These are phyloP conservation scores for Dione vanillae DNA, from an alignment of 2,888 invertebrate species.

Conservation along the genomic window DNA sequence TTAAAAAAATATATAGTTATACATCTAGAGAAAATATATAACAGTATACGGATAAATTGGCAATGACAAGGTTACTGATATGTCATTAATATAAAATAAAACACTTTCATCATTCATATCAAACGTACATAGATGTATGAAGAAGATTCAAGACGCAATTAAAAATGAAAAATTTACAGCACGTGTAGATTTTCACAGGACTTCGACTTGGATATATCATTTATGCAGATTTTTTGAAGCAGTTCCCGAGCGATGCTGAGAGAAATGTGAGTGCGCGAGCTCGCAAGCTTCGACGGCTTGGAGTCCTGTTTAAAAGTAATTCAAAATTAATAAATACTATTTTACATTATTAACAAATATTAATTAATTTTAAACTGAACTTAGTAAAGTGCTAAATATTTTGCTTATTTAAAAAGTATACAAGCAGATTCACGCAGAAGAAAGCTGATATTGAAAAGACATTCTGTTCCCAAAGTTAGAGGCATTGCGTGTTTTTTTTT, in stretches of 20 bases:
- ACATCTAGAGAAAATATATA: background rate
- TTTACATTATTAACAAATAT: too few species aligned
- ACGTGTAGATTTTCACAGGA: slow-evolving; percentile 95
- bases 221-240: slow-evolving; percentile 93
- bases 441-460: too few species aligned
- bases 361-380: too few species aligned
- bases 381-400: too few species aligned
- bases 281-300: slow-evolving; percentile 87
- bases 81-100: background rate
- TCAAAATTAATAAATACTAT: background rate
- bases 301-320: slow-evolving; percentile 68
- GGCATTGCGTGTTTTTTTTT: too few species aligned
- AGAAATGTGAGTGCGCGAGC: slow-evolving; percentile 92
- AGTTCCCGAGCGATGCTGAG: slow-evolving; percentile 92
- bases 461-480: too few species aligned
- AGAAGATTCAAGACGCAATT: too few species aligned
- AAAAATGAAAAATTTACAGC: slow-evolving; percentile 73
- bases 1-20: background rate
- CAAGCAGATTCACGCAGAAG: too few species aligned
- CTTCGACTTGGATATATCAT: slow-evolving; percentile 93
- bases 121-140: background rate
- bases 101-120: background rate
- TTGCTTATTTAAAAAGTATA: too few species aligned
- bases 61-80: slow-evolving; percentile 15
- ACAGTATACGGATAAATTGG: background rate